Percentiles rank a stretch among this genome's conserved stretches.
Evolutionary conservation across 2,888 invertebrate species (phyloP).

Genomic region (Epirrita christyi): DNA sequence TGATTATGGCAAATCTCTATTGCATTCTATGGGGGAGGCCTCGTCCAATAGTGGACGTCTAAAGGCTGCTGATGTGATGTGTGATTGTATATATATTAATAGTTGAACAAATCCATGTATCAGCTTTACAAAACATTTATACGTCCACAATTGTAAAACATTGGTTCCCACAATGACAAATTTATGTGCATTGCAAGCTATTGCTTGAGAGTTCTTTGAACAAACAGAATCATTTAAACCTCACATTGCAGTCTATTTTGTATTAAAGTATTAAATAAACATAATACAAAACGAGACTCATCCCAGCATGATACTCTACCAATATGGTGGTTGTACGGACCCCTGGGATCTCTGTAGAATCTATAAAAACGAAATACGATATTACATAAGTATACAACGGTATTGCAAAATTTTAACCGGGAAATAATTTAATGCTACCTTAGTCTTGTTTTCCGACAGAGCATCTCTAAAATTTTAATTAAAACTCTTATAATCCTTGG

Average conservation of each 20-base stretch:
- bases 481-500: no score
- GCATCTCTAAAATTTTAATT: no score
- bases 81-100: no score
- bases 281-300: not conserved
- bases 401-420: no score
- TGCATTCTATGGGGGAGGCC: no score
- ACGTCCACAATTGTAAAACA: not conserved
- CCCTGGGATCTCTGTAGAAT: constrained; percentile 6
- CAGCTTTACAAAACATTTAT: not conserved
- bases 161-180: constrained; percentile 1
- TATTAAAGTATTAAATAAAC: constrained; percentile 10
- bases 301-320: constrained; percentile 16
- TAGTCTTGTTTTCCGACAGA: no score
- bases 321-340: not conserved
- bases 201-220: not conserved
- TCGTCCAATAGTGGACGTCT: no score
- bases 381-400: no score
- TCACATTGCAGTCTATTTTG: constrained; percentile 1
- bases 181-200: constrained; percentile 3
- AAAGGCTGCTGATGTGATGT: no score
- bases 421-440: no score
- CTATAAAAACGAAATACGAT: constrained; percentile 11
- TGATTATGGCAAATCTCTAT: no score
- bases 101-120: no score
- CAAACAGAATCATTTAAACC: not conserved